Evolutionary conservation across 2,113 vertebrate genomes (phyloP), one percentile per base, ranked within the genome.

Genomic region (Gymnogyps californianus): DNA sequence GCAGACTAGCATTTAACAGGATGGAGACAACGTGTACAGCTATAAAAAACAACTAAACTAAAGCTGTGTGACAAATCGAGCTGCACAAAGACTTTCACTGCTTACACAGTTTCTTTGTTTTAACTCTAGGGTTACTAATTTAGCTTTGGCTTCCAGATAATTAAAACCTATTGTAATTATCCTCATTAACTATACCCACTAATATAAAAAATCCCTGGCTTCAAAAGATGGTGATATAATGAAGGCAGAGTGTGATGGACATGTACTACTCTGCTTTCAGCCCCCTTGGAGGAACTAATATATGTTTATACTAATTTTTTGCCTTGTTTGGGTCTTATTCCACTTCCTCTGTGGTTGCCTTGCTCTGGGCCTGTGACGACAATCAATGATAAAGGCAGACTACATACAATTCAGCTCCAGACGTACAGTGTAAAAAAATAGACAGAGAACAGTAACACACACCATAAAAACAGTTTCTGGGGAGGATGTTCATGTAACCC

Each of bases 341-440:
- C 72, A 82, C 70, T 95, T 96, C 83, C 90, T 97, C 78, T 95
- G 88, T 91, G 89, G 95, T 83, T 96, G 94, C 16, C 52, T 83
- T 96, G 72, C 80, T 88, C 71, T 75, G 54, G 49, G 62, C 71
- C 49, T 89, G 57, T 88, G 70, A 87, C 0, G 3, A 89, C 66
- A 95, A 77, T 88, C 81, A 46, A 9, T 70, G 54, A 46, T 71
- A 80, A 90, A 66, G 36, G 52, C 69, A 91, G 71, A 59, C 40
- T 69, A 22, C 36, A 36, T 22, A 38, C 17, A 84, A 42, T 75
- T 90, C 55, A 87, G 36, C 49, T 95, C 47, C 76, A 62, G 25
- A 61, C 9, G 10, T 79, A 46, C 34, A 64, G 21, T 69, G n/a
- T 67, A 24, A 61, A 96, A 96, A 94, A 92, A 52, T 40, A 90